Conservation (phyloP, 2,888 invertebrate species). For the Sphaerophoria rueppellii region DNA sequence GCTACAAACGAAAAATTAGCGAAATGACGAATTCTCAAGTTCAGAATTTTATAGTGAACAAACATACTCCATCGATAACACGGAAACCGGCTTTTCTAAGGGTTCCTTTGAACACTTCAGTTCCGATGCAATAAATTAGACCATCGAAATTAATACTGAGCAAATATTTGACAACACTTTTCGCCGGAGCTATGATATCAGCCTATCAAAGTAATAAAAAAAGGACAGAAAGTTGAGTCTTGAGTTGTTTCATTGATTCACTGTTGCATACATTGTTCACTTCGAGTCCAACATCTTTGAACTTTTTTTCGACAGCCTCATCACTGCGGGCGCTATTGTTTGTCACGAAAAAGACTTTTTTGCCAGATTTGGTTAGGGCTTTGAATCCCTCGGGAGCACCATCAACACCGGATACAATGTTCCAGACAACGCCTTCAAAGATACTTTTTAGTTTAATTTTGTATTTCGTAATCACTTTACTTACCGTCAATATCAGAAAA, state of each 20-base stretch:
- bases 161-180: slow-evolving; percentile 82
- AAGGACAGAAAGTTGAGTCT: neutral
- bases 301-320: slow-evolving; percentile 76
- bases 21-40: neutral
- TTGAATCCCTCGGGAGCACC: slow-evolving; percentile 78
- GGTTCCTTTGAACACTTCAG: slow-evolving; percentile 78
- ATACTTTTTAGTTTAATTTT: neutral
- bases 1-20: slow-evolving; percentile 71
- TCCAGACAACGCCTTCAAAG: slow-evolving; percentile 83
- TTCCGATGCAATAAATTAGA: slow-evolving; percentile 82
- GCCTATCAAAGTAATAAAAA: slow-evolving; percentile 52
- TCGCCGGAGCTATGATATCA: slow-evolving; percentile 81
- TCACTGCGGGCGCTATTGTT: slow-evolving; percentile 81
- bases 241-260: no score
- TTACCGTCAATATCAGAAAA: slow-evolving; percentile 85
- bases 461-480: slow-evolving; percentile 19
- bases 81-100: slow-evolving; percentile 82
- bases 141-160: slow-evolving; percentile 82
- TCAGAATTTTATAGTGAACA: slow-evolving; percentile 24
- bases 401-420: slow-evolving; percentile 77
- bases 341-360: slow-evolving; percentile 81
- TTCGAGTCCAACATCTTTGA: slow-evolving; percentile 76
- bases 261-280: slow-evolving; percentile 74
- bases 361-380: slow-evolving; percentile 80
- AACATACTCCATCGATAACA: slow-evolving; percentile 80